Evolutionary conservation across 2,797 vertebrate species (phyloP), one percentile per base, ranked within the genome.

Genomic region (Chelon auratus): DNA sequence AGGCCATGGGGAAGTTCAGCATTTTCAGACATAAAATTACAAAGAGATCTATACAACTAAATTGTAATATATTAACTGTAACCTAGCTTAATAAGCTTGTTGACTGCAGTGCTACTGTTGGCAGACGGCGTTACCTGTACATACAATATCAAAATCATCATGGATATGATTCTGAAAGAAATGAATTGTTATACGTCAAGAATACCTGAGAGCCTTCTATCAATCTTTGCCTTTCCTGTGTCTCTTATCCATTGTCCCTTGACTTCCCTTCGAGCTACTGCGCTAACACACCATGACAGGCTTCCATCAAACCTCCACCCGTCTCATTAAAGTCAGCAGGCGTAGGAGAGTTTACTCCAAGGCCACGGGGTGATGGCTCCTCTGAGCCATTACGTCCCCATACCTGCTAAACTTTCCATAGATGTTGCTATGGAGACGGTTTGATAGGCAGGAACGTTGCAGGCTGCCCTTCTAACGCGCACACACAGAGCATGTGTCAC

Each of bases 381-480:
- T 69, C 72, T 58, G 81, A 78, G 79, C 66, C 47, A 30, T 39
- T 1, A 18, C 18, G 4, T 82, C 72, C 56, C 52, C 20, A 13
- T 59, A 79, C 72, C 80, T 78, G 79, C 72, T 77, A 50, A 83
- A 77, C 55, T 39, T 70, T 69, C 24, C 68, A 53, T n/a, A 51
- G 74, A 45, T 3, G 66, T 88, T 79, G 76, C 88, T 59, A 83
- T 89, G 76, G 84, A 80, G 88, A 88, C 85, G 20, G 77, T 64
- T 77, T 79, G 75, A 84, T 75, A 63, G 54, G 65, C 62, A 17
- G 64, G 70, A 66, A 62, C 17, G 11, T 24, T 65, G 65, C 56
- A 68, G 69, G 75, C 47, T 68, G 61, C 42, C 64, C 20, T 48
- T 50, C 14, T 24, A 12, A 10, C 12, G 11, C 51, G 22, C 65